A percentile compares a stretch with the other conserved stretches of the same genome.
Conservation (phyloP, 2,113 vertebrate species). For the Eidolon helvum region DNA sequence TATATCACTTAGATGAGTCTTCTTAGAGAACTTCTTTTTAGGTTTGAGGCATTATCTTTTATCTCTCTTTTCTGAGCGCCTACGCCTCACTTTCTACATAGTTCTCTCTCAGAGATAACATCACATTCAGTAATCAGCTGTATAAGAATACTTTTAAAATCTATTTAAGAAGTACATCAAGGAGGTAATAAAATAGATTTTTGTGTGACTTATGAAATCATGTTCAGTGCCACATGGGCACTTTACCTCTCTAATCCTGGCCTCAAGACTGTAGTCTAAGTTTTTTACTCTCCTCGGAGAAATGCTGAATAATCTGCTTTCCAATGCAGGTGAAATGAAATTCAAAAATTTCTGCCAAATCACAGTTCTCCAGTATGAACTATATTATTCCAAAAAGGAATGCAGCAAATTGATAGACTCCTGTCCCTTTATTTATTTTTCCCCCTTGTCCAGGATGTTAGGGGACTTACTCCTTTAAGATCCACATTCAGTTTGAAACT, state of each 20-base stretch:
- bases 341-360: neutral
- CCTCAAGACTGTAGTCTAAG: neutral
- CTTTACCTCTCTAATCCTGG: neutral
- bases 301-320: neutral
- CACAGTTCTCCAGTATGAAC: neutral
- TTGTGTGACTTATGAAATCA: neutral
- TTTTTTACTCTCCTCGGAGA: neutral
- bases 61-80: neutral
- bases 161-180: neutral
- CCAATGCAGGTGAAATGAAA: conserved; percentile 6
- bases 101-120: neutral
- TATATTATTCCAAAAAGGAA: neutral
- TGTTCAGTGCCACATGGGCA: neutral
- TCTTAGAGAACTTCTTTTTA: neutral
- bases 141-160: neutral
- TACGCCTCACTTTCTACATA: neutral
- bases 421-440: neutral
- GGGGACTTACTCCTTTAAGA: neutral
- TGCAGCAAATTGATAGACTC: neutral
- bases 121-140: neutral
- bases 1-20: neutral
- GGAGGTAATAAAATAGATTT: neutral
- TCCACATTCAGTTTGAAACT: neutral
- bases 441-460: neutral
- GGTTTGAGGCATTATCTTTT: neutral